These are phyloP conservation scores for Nasonia giraulti DNA, from an alignment of 1,140 invertebrate species.

Conservation along the genomic window DNA sequence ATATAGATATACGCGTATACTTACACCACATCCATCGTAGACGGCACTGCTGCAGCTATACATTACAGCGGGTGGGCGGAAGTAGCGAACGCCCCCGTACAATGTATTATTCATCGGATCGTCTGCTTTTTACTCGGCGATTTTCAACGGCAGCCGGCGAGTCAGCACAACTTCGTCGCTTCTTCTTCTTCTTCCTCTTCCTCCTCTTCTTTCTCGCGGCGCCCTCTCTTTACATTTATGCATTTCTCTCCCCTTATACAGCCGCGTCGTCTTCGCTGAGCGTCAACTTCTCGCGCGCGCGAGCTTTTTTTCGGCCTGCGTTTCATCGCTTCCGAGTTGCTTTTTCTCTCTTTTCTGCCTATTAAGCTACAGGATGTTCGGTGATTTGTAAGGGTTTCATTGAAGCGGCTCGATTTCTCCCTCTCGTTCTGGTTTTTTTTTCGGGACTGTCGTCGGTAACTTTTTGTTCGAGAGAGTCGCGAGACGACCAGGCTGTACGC, in stretches of 20 bases:
- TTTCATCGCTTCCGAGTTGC: neutral
- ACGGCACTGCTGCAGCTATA: slow-evolving; percentile 4
- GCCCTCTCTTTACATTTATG: slow-evolving; percentile 58
- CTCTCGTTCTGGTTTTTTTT: neutral
- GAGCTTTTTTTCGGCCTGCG: neutral
- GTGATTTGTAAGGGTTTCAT: neutral
- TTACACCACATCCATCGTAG: slow-evolving; percentile 10
- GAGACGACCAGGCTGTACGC: neutral
- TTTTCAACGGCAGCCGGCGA: slow-evolving; percentile 55
- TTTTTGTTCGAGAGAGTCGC: neutral
- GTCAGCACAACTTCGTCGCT: slow-evolving; percentile 55
- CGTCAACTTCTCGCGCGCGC: slow-evolving; percentile 12
- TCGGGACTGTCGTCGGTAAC: too few relatives aligned
- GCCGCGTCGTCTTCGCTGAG: neutral
- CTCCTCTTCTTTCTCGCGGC: neutral
- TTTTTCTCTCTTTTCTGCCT: neutral
- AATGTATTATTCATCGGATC: slow-evolving; percentile 68
- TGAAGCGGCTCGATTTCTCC: neutral
- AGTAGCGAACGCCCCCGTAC: slow-evolving; percentile 54
- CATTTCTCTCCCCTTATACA: slow-evolving; percentile 52
- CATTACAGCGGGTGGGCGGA: neutral
- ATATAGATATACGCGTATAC: neutral
- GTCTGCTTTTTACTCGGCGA: slow-evolving; percentile 62
- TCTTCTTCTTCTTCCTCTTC: slow-evolving; percentile 27
- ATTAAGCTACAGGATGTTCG: neutral